Evolutionary conservation across 2,888 invertebrate genomes (phyloP), one percentile per base, ranked within the genome.

Genomic region (Cyrtodaria siliqua): DNA sequence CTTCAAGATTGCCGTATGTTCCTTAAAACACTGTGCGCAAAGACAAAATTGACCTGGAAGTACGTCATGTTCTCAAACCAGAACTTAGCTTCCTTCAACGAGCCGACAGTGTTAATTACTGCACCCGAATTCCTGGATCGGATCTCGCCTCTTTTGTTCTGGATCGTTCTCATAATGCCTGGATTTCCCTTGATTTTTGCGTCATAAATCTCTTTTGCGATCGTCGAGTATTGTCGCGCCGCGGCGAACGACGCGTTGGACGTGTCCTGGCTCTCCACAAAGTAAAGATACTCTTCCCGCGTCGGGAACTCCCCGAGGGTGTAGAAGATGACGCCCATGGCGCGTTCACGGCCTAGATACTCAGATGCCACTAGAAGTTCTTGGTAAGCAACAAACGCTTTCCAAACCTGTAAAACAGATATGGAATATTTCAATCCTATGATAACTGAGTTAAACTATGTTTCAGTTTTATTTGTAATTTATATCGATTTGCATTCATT

Each of bases 301-400:
- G 77, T 80, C 8, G 81, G 76, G 70, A 91, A 91, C 44, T 86
- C 76, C 8, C 89, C 89, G 0, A 76, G 78, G n/a, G 88, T 84
- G 71, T 87, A 90, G 79, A 87, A 91, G 6, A 89, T 86, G 38
- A 87, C 87, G 9, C 91, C 89, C 64, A 89, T 75, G 2, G 87
- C 87, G 29, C 91, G 64, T 71, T 90, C 91, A 23, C 90, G 76
- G 18, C 91, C 91, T 29, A 90, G 87, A 33, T 87, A 85, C 59
- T 90, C 90, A 29, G 87, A 88, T 20, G 89, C 85, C 12, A 87
- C 86, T 12, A 90, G 83, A 16, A 90, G 84, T 75, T 90, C 89
- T 44, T 88, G 88, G 62, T 88, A 89, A 9, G 91, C 90, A n/a
- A 90, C 90, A 42, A 91, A 81, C 12, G 83, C 84, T 74, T 88